These are phyloP conservation scores for Drosophila rufa DNA, from an alignment of 1,140 invertebrate genomes.

Conservation along the genomic window DNA sequence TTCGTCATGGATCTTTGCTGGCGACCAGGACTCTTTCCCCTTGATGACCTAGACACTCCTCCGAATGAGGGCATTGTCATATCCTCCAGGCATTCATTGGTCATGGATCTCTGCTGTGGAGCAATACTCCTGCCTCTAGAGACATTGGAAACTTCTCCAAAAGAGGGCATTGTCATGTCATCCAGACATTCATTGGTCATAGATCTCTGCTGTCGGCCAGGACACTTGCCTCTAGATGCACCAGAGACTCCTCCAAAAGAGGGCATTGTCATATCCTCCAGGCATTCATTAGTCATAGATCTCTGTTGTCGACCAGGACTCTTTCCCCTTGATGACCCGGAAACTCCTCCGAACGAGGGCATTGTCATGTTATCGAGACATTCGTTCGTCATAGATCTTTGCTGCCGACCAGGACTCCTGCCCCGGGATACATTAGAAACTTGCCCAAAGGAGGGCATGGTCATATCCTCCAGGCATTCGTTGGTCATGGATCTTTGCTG, in stretches of 20 bases:
- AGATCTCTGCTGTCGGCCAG: not conserved
- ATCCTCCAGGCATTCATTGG: slow-evolving; percentile 20
- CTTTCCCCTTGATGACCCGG: not conserved
- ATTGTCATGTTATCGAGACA: slow-evolving; percentile 21
- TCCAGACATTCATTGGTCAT: slow-evolving; percentile 13
- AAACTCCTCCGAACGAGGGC: slow-evolving; percentile 1
- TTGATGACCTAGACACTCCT: not conserved
- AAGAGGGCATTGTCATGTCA: slow-evolving; percentile 8
- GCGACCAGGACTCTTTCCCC: not conserved
- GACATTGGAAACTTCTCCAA: not conserved
- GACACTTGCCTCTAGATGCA: not conserved
- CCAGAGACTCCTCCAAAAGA: not conserved
- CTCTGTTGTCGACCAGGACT: not conserved
- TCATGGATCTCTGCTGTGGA: not conserved
- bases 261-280: slow-evolving; percentile 26
- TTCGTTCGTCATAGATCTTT: slow-evolving; percentile 9
- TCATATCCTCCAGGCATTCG: slow-evolving; percentile 17
- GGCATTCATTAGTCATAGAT: slow-evolving; percentile 1
- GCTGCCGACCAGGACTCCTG: not conserved
- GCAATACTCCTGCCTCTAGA: too few species aligned
- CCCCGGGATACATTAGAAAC: not conserved
- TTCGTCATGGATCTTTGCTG: not conserved
- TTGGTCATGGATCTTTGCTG: not conserved
- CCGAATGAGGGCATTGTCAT: slow-evolving; percentile 10
- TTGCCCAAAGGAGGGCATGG: slow-evolving; percentile 9